Evolutionary conservation across 2,113 vertebrate species (phyloP).

Genomic region (Scomber colias): DNA sequence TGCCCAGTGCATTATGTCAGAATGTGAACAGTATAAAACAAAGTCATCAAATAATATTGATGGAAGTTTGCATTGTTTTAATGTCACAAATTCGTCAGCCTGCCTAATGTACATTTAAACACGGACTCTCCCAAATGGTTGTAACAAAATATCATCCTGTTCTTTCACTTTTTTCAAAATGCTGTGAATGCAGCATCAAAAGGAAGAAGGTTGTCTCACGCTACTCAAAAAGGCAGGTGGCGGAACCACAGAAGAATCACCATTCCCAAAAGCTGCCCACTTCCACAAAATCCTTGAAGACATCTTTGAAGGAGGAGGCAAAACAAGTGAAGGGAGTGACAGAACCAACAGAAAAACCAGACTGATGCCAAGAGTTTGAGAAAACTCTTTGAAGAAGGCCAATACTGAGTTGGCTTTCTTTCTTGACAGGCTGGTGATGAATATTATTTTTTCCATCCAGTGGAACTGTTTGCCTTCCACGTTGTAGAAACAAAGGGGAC

Average conservation of each 20-base stretch:
- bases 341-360: conserved; percentile 16
- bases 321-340: conserved; percentile 26
- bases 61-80: not conserved
- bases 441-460: conserved; percentile 6
- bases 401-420: not conserved
- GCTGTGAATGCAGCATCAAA: conserved; percentile 17
- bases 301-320: not conserved
- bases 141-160: not conserved
- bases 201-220: conserved; percentile 18
- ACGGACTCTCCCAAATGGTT: not conserved
- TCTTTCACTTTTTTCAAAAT: conserved; percentile 19
- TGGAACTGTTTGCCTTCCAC: conserved; percentile 11
- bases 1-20: not conserved
- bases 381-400: conserved; percentile 2
- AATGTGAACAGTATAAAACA: not conserved
- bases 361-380: not conserved
- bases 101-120: not conserved
- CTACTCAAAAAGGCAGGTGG: conserved; percentile 46
- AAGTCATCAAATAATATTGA: not conserved
- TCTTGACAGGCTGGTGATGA: not conserved
- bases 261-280: conserved; percentile 20
- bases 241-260: conserved; percentile 33
- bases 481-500: conserved; percentile 22
- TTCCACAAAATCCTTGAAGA: conserved; percentile 25
- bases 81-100: not conserved